Percentiles rank a stretch among this genome's conserved stretches.
These are phyloP conservation scores for Ifrita kowaldi DNA, from an alignment of 2,113 vertebrate genomes.

Conservation along the genomic window DNA sequence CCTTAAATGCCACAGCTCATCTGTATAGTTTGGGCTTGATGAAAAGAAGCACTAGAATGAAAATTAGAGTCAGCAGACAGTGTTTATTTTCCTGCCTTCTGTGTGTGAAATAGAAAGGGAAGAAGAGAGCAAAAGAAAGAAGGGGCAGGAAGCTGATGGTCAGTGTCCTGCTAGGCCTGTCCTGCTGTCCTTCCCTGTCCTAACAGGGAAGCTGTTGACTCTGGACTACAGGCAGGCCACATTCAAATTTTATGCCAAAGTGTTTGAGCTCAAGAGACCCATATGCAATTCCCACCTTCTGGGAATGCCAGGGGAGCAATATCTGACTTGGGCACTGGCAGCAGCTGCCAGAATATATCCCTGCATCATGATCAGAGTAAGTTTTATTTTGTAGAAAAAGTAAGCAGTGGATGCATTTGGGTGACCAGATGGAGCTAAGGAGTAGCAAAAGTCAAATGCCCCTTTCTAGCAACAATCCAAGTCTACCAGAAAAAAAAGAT, in stretches of 20 bases:
- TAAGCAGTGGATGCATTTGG: neutral
- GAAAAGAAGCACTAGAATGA: neutral
- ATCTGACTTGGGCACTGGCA: neutral
- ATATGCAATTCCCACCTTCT: neutral
- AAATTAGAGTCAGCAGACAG: neutral
- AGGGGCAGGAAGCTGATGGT: neutral
- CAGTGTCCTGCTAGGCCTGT: neutral
- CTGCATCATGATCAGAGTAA: neutral
- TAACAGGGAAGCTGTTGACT: neutral
- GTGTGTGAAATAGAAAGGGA: neutral
- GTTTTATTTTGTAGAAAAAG: neutral
- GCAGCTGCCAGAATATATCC: neutral
- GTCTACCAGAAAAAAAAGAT: neutral
- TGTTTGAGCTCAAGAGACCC: neutral
- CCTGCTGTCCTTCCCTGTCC: neutral
- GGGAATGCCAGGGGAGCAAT: neutral
- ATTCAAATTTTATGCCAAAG: neutral
- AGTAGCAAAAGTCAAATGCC: neutral
- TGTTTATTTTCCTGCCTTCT: neutral
- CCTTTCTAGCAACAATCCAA: neutral
- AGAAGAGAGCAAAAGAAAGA: neutral
- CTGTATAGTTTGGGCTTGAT: neutral
- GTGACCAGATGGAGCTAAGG: neutral
- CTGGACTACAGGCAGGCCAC: neutral
- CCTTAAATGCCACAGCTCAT: slow-evolving; percentile 1